These are phyloP conservation scores for Artibeus jamaicensis DNA, from an alignment of 2,797 vertebrate species.

Conservation along the genomic window DNA sequence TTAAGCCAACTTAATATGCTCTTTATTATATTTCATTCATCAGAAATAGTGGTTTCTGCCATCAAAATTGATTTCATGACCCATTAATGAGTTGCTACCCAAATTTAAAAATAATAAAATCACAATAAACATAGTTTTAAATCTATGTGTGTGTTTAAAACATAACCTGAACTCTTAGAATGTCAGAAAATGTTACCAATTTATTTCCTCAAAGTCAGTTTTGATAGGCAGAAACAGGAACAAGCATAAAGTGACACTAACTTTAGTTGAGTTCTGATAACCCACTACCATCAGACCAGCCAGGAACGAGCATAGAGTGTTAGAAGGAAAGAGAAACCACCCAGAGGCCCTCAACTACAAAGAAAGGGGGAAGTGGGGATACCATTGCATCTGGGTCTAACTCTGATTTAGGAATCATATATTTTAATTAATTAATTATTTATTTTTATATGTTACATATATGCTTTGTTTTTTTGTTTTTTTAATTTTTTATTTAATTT, in stretches of 20 bases:
- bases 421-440: too few species aligned
- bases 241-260: neutral
- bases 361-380: neutral
- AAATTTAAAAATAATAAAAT: neutral
- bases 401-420: neutral
- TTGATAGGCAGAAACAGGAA: neutral
- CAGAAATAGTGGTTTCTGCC: neutral
- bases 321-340: neutral
- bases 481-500: too few species aligned
- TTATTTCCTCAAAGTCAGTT: neutral
- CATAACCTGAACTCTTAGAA: neutral
- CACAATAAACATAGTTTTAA: neutral
- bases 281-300: too few species aligned
- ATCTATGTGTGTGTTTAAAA: neutral
- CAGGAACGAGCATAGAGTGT: neutral
- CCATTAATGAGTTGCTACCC: neutral
- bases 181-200: neutral
- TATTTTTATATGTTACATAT: too few species aligned
- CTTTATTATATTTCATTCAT: neutral
- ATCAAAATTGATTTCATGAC: neutral
- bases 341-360: rapidly evolving
- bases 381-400: neutral
- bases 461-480: too few species aligned
- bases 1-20: neutral
- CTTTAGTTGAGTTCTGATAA: too few species aligned